Conservation (phyloP, 2,113 vertebrate species). For the Orthonyx spaldingii region DNA sequence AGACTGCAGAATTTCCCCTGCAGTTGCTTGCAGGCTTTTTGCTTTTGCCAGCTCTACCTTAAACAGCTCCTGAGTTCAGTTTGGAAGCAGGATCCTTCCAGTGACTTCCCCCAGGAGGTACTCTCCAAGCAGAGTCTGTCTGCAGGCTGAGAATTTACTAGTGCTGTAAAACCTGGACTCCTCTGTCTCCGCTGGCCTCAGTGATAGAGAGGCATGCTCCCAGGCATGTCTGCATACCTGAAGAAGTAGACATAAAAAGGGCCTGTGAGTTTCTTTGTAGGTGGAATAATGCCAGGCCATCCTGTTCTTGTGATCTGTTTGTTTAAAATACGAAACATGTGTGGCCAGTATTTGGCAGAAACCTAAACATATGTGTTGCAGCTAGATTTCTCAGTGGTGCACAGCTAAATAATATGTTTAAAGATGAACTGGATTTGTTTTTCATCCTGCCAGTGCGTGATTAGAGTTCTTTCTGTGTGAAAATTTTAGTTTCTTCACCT, state of each 20-base stretch:
- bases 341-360: not conserved
- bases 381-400: not conserved
- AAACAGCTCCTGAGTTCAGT: not conserved
- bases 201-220: not conserved
- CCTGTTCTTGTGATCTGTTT: not conserved
- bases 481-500: not conserved
- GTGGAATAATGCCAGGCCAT: not conserved
- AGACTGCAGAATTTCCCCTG: not conserved
- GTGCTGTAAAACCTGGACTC: not conserved
- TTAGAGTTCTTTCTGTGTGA: not conserved
- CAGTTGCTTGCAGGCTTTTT: not conserved
- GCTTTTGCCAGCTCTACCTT: not conserved
- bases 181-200: not conserved
- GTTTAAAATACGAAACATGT: fast-evolving
- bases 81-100: not conserved
- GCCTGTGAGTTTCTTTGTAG: fast-evolving
- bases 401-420: not conserved
- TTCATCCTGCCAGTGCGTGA: not conserved
- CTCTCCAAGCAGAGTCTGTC: not conserved
- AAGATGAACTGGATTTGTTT: not conserved
- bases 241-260: not conserved
- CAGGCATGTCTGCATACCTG: not conserved
- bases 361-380: not conserved
- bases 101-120: not conserved
- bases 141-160: not conserved